Evolutionary conservation across 2,888 invertebrate genomes (phyloP).

Genomic region (Andrena hattorfiana): DNA sequence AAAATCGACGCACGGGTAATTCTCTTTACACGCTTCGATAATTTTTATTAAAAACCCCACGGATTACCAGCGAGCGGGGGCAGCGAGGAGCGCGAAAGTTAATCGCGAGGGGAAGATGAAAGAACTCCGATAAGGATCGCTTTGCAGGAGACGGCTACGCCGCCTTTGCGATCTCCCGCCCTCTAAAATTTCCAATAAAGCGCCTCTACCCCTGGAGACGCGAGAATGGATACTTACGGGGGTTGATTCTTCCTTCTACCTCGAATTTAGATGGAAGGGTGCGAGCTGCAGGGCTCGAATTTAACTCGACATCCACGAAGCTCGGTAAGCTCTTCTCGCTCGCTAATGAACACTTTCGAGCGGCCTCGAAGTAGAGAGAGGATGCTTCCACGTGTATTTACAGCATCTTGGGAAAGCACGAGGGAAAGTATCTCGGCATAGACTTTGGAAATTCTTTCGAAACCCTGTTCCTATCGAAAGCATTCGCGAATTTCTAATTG

Average conservation of each 20-base stretch:
- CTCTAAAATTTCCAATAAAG: constrained; percentile 24
- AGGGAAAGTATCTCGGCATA: too few relatives aligned
- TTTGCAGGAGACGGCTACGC: neutral
- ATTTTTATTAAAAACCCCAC: constrained; percentile 23
- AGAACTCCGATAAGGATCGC: constrained; percentile 22
- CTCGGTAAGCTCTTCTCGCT: neutral
- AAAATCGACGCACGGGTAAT: neutral
- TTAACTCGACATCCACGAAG: constrained; percentile 1
- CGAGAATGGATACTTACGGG: constrained; percentile 1
- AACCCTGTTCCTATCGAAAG: too few relatives aligned
- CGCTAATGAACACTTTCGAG: constrained; percentile 12
- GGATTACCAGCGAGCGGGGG: neutral
- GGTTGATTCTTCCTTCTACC: neutral
- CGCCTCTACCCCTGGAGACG: neutral
- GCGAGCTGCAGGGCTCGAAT: neutral
- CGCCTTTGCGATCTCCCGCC: constrained; percentile 6
- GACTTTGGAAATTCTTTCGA: too few relatives aligned
- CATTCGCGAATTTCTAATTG: too few relatives aligned
- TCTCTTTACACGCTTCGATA: constrained; percentile 1
- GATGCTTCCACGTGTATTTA: neutral
- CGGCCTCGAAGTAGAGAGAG: neutral
- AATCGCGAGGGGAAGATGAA: constrained; percentile 24
- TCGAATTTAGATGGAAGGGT: neutral
- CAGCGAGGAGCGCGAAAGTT: neutral
- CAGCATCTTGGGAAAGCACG: neutral